Conservation (phyloP, 1,140 invertebrate species). For the Sarcophaga peregrina region DNA sequence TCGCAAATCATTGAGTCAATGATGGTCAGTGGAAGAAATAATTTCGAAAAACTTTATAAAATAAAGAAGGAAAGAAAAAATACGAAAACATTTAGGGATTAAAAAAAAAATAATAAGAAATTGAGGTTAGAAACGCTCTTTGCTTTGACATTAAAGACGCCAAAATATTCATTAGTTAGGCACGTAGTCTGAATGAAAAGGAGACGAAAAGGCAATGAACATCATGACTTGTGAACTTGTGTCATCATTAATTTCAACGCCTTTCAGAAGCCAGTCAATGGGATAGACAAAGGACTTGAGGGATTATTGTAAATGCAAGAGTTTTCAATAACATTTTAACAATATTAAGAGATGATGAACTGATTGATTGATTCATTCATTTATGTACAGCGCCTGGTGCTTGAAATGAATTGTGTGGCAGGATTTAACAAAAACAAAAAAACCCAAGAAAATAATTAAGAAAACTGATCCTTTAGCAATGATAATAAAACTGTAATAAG, state of each 20-base stretch:
- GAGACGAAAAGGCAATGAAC: background rate
- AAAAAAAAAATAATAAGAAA: background rate
- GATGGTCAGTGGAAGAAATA: background rate
- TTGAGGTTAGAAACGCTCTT: background rate
- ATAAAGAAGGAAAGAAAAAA: background rate
- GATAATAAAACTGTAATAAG: background rate
- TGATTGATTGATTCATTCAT: constrained; percentile 54
- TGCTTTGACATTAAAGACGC: constrained; percentile 7
- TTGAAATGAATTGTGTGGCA: background rate
- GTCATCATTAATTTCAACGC: constrained; percentile 43
- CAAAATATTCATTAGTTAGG: constrained; percentile 28
- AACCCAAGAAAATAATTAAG: no score
- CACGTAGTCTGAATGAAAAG: background rate
- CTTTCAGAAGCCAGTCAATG: constrained; percentile 39
- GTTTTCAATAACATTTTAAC: background rate
- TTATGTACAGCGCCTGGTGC: constrained; percentile 53
- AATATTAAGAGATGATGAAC: constrained; percentile 31
- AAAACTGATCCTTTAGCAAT: constrained; percentile 5
- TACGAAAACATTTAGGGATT: constrained; percentile 14
- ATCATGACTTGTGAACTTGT: background rate
- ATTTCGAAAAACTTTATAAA: constrained; percentile 6
- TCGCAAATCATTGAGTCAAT: background rate
- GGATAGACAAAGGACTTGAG: background rate
- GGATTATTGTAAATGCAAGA: background rate
- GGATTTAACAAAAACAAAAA: background rate